Evolutionary conservation across 2,888 invertebrate species (phyloP), one percentile per base, ranked within the genome.

Genomic region (Notocelia uddmanniana): DNA sequence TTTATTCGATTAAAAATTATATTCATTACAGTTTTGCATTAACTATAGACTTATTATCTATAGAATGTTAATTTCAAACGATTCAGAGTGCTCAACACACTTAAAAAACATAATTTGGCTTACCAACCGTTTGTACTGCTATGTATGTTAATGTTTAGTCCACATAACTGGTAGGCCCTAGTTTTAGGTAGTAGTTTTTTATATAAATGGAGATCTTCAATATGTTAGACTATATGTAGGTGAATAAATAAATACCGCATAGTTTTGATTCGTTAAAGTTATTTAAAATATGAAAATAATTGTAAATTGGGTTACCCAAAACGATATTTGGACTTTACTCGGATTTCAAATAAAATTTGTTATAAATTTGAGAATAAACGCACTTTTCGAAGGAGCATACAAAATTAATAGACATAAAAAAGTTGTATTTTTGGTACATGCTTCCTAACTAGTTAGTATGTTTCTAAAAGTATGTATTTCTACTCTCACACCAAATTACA

Each of bases 191-290:
- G 68, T 68, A 72, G 72, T 68, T 55, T 60, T n/a, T 72, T 66
- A 71, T 72, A 72, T 72, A 62, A 67, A 55, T 57, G 48, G 68
- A 68, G 72, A 72, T 72, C 72, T 72, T 72, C 62, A 72, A 60
- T 67, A 60, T 68, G 62, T 67, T 62, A 67, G 67, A 21, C 31
- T 72, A 41, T 72, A 57, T 60, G 48, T 70, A 64, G 50, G 21
- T 60, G 34, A 60, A 54, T 57, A 60, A 50, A 26, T 66, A 55
- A 54, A 23, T 19, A 37, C 50, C 67, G 45, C 37, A 57, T 64
- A 52, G 64, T 34, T 60, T 55, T 72, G 55, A 31, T 55, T 68
- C 13, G 23, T 62, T 31, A 62, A 68, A 37, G 11, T 19, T 60
- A 62, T 55, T 54, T 34, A 26, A 58, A 57, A 64, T 62, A 31